A percentile compares a stretch with the other conserved stretches of the same genome.
These are phyloP conservation scores for Cyclura pinguis DNA, from an alignment of 2,797 vertebrate species.

Conservation along the genomic window DNA sequence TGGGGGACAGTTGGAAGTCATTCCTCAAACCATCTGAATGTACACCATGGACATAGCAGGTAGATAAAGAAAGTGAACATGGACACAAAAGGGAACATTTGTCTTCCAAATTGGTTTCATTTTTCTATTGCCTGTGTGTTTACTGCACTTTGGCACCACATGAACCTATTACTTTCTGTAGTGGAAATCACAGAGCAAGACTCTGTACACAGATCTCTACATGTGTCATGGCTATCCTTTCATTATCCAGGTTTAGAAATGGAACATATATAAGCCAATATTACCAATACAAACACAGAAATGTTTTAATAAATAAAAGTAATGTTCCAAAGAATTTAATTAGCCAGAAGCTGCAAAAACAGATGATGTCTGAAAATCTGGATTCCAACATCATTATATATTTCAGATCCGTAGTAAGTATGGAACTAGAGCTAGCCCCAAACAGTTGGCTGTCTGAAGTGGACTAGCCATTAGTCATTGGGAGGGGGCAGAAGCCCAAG, in stretches of 20 bases:
- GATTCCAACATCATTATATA: neutral
- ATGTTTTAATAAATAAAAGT: too few species aligned
- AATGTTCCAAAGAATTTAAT: neutral
- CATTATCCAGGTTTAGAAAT: neutral
- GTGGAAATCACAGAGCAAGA: neutral
- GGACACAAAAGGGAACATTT: neutral
- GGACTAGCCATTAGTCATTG: too few species aligned
- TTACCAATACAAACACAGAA: neutral
- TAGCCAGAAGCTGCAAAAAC: neutral
- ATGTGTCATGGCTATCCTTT: too few species aligned
- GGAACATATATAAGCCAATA: neutral
- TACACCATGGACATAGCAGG: neutral
- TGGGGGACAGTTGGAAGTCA: conserved; percentile 33
- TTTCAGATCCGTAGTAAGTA: neutral
- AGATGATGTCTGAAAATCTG: neutral
- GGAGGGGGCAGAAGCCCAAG: too few species aligned
- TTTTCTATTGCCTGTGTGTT: conserved; percentile 5
- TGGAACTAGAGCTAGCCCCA: too few species aligned
- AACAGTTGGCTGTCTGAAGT: too few species aligned
- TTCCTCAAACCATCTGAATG: conserved; percentile 29
- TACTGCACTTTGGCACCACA: conserved; percentile 1
- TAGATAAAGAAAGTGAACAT: neutral
- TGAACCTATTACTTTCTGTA: neutral
- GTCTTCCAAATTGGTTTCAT: neutral
- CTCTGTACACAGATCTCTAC: neutral